These are phyloP conservation scores for Formicarius rufipectus DNA, from an alignment of 2,113 vertebrate genomes.

Conservation along the genomic window DNA sequence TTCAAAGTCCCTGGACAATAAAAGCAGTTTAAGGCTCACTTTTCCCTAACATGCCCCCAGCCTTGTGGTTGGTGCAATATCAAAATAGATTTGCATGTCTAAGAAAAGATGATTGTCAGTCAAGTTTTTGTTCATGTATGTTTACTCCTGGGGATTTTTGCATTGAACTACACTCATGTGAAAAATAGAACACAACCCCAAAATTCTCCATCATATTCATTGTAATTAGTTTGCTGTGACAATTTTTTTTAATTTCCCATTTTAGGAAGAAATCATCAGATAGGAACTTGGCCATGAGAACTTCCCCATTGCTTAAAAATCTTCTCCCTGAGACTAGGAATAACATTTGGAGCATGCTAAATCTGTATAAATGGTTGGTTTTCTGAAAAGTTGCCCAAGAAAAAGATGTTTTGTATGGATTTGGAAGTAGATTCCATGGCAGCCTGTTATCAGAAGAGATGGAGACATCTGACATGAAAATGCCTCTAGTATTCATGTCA, in stretches of 20 bases:
- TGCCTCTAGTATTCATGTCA: neutral
- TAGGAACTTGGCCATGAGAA: neutral
- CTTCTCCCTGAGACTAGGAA: neutral
- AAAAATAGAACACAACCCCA: neutral
- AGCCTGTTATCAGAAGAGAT: neutral
- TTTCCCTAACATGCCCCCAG: neutral
- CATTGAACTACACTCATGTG: neutral
- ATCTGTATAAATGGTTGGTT: neutral
- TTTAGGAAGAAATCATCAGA: neutral
- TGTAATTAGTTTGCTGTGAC: neutral
- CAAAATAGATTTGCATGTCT: neutral
- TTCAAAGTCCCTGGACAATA: neutral
- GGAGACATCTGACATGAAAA: neutral
- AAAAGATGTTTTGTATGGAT: neutral
- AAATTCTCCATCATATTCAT: neutral
- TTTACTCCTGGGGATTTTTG: neutral
- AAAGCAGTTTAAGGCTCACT: neutral
- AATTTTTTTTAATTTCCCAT: neutral
- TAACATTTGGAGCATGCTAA: neutral
- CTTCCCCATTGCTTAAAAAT: neutral
- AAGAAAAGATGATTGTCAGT: neutral
- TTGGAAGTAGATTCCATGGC: neutral
- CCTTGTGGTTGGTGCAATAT: neutral
- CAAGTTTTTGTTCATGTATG: fast-evolving
- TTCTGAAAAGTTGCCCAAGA: neutral